Evolutionary conservation across 1,140 invertebrate species (phyloP), one percentile per base, ranked within the genome.

Genomic region (Drosophila parabipectinata): DNA sequence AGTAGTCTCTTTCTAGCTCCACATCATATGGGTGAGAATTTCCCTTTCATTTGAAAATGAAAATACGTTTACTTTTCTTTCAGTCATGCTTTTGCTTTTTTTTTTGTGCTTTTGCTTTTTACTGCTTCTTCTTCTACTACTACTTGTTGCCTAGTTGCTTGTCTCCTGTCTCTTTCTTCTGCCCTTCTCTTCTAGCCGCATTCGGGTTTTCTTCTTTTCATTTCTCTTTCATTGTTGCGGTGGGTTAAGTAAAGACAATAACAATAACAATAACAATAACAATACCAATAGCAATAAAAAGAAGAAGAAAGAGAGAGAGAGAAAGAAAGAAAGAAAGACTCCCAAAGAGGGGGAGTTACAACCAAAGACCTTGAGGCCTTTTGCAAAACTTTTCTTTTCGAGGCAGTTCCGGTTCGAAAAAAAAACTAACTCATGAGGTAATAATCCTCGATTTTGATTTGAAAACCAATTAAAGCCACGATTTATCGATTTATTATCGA

Each of bases 41-140:
- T 90, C 88, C 88, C 88, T 90, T 90, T 90, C 88, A 90, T 90
- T 90, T 90, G 88, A 90, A 90, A 90, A 90, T 81, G 88, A 90
- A 90, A 90, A 90, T 90, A 84, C 76, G 77, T 90, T 90, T 90
- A 80, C 85, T 89, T 85, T 89, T 90, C 82, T 76, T 81, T 79
- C 61, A 57, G 62, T 77, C 50, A 57, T 72, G 69, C 63, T 56
- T 55, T 45, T 58, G 64, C 58, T 41, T 68, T 51, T 28, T 30
- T 30, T 51, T 51, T 72, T 55, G 50, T 66, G 44, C 8, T 34
- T 34, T 8, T 10, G 54, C 52, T 44, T 41, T 21, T 47, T 0
- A 12, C 15, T 10, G 53, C 52, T 44, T 34, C 44, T 47, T 7
- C 28, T 52, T 54, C 58, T 63, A 21, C 55, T 53, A 28, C 37